Evolutionary conservation across 1,140 invertebrate species (phyloP).

Genomic region (Sweltsa coloradensis): DNA sequence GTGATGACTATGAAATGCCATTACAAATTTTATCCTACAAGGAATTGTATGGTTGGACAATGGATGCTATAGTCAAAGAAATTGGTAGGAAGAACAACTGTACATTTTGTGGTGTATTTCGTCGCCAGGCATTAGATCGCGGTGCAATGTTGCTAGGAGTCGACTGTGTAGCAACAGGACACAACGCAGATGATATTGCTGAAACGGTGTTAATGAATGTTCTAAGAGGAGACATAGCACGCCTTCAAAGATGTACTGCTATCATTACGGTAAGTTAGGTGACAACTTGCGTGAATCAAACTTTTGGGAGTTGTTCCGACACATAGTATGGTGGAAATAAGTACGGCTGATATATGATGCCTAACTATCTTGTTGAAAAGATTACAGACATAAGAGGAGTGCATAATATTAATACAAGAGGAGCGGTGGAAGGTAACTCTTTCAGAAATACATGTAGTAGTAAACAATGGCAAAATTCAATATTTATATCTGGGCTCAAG

Average conservation of each 20-base stretch:
- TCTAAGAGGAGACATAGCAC: conserved; percentile 88
- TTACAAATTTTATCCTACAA: conserved; percentile 96
- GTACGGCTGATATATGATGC: too few species aligned
- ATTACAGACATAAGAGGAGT: too few species aligned
- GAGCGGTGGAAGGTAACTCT: too few species aligned
- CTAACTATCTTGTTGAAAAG: too few species aligned
- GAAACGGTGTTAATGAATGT: conserved; percentile 99
- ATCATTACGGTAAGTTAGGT: conserved; percentile 60
- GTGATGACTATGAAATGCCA: conserved; percentile 85
- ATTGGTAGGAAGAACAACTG: conserved; percentile 98
- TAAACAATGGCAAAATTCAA: too few species aligned
- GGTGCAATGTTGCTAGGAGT: conserved; percentile 79
- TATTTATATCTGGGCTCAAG: too few species aligned
- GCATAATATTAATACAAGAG: too few species aligned
- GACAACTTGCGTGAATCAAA: too few species aligned
- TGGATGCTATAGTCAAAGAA: conserved; percentile 95
- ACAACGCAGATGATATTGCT: conserved; percentile 99
- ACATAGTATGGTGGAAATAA: too few species aligned
- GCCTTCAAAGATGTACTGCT: conserved; percentile 81
- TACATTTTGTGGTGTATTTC: conserved; percentile 96
- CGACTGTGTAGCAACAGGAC: conserved; percentile 91
- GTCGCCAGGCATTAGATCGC: conserved; percentile 89
- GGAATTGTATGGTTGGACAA: conserved; percentile 99
- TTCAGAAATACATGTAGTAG: too few species aligned
- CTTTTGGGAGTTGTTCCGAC: too few species aligned